Percentiles rank a stretch among this genome's conserved stretches.
Evolutionary conservation across 2,888 invertebrate species (phyloP).

Genomic region (Campaea margaritaria): DNA sequence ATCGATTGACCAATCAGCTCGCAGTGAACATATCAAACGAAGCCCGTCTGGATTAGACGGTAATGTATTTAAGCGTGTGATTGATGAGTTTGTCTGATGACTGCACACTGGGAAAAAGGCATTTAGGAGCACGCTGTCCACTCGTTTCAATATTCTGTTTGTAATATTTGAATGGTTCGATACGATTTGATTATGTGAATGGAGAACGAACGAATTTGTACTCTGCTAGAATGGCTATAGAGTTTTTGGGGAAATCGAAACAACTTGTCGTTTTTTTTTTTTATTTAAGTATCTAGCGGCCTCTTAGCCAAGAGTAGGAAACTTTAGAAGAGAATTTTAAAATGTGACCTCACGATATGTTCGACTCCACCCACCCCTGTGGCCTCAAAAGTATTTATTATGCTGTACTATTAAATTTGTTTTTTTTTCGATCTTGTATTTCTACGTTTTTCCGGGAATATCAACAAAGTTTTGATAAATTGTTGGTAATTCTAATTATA

Average conservation of each 20-base stretch:
- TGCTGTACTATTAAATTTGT: too few species aligned
- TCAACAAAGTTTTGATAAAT: too few species aligned
- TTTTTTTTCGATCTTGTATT: too few species aligned
- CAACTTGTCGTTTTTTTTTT: too few species aligned
- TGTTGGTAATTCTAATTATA: too few species aligned
- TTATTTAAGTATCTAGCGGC: constrained; percentile 46
- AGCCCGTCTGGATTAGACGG: constrained; percentile 58
- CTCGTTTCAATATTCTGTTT: constrained; percentile 22
- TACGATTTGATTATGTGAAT: not conserved
- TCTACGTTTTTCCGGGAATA: too few species aligned
- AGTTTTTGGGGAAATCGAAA: too few species aligned
- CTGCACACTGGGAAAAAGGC: constrained; percentile 29
- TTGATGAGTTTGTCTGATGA: constrained; percentile 61
- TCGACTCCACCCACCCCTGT: too few species aligned
- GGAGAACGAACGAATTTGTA: too few species aligned
- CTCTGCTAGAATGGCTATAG: too few species aligned
- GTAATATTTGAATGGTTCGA: not conserved
- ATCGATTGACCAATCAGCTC: constrained; percentile 37
- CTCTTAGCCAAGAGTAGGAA: constrained; percentile 52
- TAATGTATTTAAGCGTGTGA: constrained; percentile 66
- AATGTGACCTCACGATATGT: too few species aligned
- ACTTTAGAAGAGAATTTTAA: constrained; percentile 68
- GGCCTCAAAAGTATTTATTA: too few species aligned
- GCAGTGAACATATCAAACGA: constrained; percentile 45
- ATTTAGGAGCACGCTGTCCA: constrained; percentile 9